Evolutionary conservation across 2,113 vertebrate genomes (phyloP).

Genomic region (Myrmophylax atrothorax): DNA sequence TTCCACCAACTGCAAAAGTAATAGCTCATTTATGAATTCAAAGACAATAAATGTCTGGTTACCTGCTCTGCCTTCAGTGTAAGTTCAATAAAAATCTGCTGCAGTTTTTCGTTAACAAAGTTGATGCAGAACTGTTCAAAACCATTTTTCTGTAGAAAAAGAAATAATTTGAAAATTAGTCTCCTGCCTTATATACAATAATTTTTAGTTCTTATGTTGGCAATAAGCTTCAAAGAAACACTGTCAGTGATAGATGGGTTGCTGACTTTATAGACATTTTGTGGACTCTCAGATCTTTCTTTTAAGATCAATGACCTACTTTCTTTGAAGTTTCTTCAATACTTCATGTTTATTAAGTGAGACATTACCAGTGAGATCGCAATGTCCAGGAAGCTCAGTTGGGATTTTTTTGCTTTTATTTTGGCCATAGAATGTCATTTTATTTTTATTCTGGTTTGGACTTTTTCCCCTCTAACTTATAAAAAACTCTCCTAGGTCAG

Average conservation of each 20-base stretch:
- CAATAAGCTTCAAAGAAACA: conserved; percentile 23
- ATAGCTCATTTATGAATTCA: not conserved
- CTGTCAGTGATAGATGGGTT: not conserved
- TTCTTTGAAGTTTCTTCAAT: conserved; percentile 40
- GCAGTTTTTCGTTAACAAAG: conserved; percentile 97
- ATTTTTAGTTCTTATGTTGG: not conserved
- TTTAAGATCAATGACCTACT: not conserved
- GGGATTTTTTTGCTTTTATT: not conserved
- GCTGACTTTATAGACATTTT: not conserved
- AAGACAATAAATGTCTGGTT: not conserved
- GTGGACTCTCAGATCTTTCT: not conserved
- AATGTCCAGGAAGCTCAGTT: not conserved
- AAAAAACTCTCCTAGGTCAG: not conserved
- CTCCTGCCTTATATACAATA: not conserved
- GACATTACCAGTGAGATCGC: not conserved
- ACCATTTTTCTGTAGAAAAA: conserved; percentile 90
- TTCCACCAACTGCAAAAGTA: not conserved
- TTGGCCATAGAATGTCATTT: not conserved
- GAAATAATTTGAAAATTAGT: conserved; percentile 14
- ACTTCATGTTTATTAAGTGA: not conserved
- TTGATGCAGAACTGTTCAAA: conserved; percentile 99
- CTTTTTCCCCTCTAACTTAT: not conserved
- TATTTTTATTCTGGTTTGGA: not conserved
- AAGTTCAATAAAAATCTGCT: conserved; percentile 98
- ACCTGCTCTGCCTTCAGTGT: conserved; percentile 98